Conservation (phyloP, 2,113 vertebrate genomes). For the Scalopus aquaticus region DNA sequence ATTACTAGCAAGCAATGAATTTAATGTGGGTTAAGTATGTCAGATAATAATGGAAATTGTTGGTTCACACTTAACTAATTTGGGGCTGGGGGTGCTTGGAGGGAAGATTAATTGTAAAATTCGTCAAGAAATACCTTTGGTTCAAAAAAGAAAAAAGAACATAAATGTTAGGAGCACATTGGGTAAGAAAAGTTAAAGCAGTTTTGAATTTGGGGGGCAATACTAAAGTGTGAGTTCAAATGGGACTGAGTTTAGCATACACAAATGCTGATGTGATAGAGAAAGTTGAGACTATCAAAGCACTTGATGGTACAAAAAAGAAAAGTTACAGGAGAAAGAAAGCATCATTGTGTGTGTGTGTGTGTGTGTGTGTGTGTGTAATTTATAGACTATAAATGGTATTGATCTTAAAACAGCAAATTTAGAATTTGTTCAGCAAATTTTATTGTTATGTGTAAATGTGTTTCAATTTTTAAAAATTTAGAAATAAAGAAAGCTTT, state of each 20-base stretch:
- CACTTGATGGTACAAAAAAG: not conserved
- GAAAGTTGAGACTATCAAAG: not conserved
- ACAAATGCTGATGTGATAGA: not conserved
- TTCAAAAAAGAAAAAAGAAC: not conserved
- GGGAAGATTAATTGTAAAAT: not conserved
- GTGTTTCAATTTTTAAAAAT: not conserved
- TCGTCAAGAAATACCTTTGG: not conserved
- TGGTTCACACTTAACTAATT: not conserved
- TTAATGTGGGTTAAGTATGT: not conserved
- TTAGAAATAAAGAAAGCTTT: not conserved
- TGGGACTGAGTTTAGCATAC: not conserved
- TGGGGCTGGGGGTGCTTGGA: not conserved
- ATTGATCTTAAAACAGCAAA: not conserved
- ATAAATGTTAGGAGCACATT: not conserved
- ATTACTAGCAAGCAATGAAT: not conserved
- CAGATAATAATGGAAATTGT: not conserved
- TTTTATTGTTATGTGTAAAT: not conserved
- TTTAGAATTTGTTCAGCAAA: not conserved
- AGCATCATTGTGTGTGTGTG: not conserved
- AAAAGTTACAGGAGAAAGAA: not conserved
- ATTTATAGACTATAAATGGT: not conserved
- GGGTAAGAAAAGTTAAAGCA: not conserved
- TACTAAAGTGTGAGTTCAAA: not conserved
- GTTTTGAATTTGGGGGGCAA: fast-evolving
- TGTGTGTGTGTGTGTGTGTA: not conserved